A percentile compares a stretch with the other conserved stretches of the same genome.
Evolutionary conservation across 1,140 invertebrate genomes (phyloP).

Genomic region (Phthorimaea operculella): DNA sequence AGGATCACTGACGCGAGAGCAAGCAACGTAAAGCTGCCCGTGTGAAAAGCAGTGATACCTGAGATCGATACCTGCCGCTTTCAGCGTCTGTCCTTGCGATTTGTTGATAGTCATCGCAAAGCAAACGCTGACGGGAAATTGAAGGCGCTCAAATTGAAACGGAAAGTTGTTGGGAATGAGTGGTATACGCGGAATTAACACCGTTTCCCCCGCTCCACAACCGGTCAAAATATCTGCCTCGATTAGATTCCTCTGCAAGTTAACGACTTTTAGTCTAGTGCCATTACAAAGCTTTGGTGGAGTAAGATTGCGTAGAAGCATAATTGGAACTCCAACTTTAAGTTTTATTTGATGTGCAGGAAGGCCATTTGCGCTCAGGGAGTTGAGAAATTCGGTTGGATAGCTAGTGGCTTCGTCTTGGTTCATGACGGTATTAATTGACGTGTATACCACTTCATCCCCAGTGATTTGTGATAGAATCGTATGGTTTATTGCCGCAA

Average conservation of each 20-base stretch:
- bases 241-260: slow-evolving; percentile 22
- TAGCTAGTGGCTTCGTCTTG: slow-evolving; percentile 22
- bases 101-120: neutral
- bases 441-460: slow-evolving; percentile 18
- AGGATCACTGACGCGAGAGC: neutral
- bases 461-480: slow-evolving; percentile 19
- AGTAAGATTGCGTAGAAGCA: slow-evolving; percentile 27
- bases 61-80: neutral
- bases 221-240: slow-evolving; percentile 22
- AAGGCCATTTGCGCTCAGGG: slow-evolving; percentile 19
- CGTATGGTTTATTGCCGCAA: slow-evolving; percentile 13
- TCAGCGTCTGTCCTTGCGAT: slow-evolving; percentile 1
- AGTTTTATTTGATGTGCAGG: slow-evolving; percentile 19
- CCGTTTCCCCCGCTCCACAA: slow-evolving; percentile 18
- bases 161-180: slow-evolving; percentile 22
- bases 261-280: slow-evolving; percentile 22
- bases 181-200: slow-evolving; percentile 21
- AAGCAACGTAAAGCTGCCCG: neutral
- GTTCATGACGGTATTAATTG: slow-evolving; percentile 23
- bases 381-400: slow-evolving; percentile 22
- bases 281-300: slow-evolving; percentile 27
- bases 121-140: slow-evolving; percentile 19
- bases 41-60: neutral
- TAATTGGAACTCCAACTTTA: slow-evolving; percentile 22
- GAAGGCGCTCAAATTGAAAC: slow-evolving; percentile 20